phyloP scores from a whole-genome alignment of 1,140 invertebrate species.

The Calycopis cecrops region DNA sequence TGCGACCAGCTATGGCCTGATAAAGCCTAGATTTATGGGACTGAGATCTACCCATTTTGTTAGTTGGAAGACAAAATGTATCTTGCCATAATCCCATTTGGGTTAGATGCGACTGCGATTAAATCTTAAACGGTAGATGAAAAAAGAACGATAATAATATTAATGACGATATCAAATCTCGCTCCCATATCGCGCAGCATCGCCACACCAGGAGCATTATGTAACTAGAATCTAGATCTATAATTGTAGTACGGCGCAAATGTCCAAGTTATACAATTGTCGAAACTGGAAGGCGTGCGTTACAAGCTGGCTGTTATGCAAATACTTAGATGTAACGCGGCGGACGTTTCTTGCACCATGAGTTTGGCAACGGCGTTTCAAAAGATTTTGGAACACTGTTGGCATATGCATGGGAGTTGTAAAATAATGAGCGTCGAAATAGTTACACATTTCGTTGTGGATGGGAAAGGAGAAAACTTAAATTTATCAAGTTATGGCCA shows the following conservation, averaged over 20 bases:
- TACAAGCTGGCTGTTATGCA: constrained; percentile 60
- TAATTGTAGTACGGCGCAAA: constrained; percentile 11
- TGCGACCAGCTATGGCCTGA: no score
- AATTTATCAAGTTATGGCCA: no score
- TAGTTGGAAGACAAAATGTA: no score
- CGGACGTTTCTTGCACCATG: constrained; percentile 55
- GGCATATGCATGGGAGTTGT: constrained; percentile 4
- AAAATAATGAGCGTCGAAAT: not conserved
- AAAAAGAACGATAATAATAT: not conserved
- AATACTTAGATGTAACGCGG: constrained; percentile 61
- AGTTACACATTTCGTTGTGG: no score
- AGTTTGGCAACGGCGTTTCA: constrained; percentile 63
- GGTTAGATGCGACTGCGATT: no score
- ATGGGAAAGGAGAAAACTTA: no score
- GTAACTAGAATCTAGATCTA: not conserved
- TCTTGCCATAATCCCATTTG: no score
- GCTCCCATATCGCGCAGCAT: constrained; percentile 3
- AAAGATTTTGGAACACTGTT: constrained; percentile 57
- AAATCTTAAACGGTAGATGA: no score
- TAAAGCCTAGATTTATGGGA: no score
- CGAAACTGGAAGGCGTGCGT: constrained; percentile 44
- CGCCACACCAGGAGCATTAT: not conserved
- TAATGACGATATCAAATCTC: not conserved
- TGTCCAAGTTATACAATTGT: constrained; percentile 51
- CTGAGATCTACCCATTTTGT: no score